Evolutionary conservation across 1,140 invertebrate genomes (phyloP).

Genomic region (Augochlora pura): DNA sequence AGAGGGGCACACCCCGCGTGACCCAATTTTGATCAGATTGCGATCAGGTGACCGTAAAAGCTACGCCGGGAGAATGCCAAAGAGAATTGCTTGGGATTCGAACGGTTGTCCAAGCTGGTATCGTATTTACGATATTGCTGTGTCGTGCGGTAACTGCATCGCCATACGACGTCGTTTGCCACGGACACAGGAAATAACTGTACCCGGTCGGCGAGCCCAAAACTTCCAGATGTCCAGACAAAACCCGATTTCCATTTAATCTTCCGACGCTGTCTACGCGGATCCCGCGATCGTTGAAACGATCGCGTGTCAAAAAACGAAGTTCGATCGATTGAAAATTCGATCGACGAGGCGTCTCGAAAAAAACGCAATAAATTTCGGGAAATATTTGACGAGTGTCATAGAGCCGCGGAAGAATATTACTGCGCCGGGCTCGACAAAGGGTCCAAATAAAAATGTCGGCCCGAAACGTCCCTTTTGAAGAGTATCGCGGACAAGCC

Average conservation of each 20-base stretch:
- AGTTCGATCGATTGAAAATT: too few relatives aligned
- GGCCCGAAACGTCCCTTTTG: too few relatives aligned
- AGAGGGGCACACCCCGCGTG: conserved; percentile 23
- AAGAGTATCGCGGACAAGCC: too few relatives aligned
- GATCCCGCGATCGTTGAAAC: too few relatives aligned
- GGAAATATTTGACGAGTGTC: too few relatives aligned
- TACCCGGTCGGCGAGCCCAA: conserved; percentile 13
- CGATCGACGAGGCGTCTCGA: too few relatives aligned
- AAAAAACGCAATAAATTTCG: too few relatives aligned
- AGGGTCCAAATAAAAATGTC: too few relatives aligned
- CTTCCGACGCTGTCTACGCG: too few relatives aligned
- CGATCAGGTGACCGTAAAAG: conserved; percentile 59
- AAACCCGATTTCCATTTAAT: conserved; percentile 25
- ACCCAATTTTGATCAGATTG: conserved; percentile 62
- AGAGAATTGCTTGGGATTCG: conserved; percentile 54
- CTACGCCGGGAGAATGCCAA: conserved; percentile 30
- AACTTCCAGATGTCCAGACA: conserved; percentile 8
- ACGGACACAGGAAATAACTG: conserved; percentile 47
- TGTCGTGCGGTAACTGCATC: conserved; percentile 45
- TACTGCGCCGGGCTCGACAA: too few relatives aligned
- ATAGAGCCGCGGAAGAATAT: too few relatives aligned
- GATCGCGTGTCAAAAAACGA: too few relatives aligned
- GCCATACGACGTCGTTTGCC: conserved; percentile 45
- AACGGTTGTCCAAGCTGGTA: conserved; percentile 54
- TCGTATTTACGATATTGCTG: conserved; percentile 66